Percentiles rank a stretch among this genome's conserved stretches.
Evolutionary conservation across 1,140 invertebrate genomes (phyloP).

Genomic region (Aricia agestis): DNA sequence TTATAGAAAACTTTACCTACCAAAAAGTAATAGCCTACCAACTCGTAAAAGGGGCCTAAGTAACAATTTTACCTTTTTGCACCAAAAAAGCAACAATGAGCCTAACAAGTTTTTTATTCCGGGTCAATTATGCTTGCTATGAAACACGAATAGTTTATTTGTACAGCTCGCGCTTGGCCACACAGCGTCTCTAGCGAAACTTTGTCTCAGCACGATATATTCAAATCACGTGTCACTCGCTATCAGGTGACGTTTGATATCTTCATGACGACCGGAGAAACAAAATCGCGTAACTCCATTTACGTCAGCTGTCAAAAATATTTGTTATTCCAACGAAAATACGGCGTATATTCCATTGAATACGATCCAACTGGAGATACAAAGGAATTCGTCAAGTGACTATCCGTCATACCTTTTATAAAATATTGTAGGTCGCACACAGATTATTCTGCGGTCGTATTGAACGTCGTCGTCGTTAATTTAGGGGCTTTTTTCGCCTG

Average conservation of each 20-base stretch:
- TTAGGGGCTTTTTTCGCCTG: constrained; percentile 33
- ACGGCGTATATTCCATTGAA: constrained; percentile 25
- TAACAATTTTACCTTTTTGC: no score
- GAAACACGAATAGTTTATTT: constrained; percentile 7
- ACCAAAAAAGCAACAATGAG: no score
- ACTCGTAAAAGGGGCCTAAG: no score
- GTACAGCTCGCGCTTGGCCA: constrained; percentile 26
- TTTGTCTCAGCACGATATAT: constrained; percentile 67
- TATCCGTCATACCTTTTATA: constrained; percentile 55
- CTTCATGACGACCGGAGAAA: constrained; percentile 45
- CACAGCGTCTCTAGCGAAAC: constrained; percentile 47
- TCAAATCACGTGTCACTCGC: constrained; percentile 65
- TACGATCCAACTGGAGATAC: constrained; percentile 35
- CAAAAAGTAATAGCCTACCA: no score
- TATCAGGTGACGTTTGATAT: constrained; percentile 55
- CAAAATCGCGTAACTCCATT: constrained; percentile 26
- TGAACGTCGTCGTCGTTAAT: constrained; percentile 23
- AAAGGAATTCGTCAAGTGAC: constrained; percentile 66
- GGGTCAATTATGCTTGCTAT: not conserved
- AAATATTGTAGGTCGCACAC: constrained; percentile 39
- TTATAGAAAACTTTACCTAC: no score
- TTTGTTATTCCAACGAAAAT: constrained; percentile 21
- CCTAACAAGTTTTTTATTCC: no score
- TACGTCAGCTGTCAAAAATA: constrained; percentile 17
- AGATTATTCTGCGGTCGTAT: constrained; percentile 20